Percentiles rank a stretch among this genome's conserved stretches.
Conservation (phyloP, 2,888 invertebrate species). For the Drosophila kokeensis region DNA sequence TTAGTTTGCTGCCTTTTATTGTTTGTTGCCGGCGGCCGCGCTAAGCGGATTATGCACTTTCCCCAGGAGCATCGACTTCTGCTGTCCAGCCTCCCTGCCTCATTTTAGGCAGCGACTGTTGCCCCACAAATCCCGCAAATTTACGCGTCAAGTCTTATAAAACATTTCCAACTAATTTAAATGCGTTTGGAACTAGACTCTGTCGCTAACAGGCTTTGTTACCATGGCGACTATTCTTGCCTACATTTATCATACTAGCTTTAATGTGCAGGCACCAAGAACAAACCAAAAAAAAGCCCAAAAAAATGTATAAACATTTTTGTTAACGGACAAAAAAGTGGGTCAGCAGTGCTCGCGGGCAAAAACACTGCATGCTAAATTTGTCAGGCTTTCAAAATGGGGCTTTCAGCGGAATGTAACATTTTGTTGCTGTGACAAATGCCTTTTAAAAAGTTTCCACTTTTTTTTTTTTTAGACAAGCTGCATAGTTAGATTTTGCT, state of each 20-base stretch:
- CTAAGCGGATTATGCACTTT: conserved; percentile 67
- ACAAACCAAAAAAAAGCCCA: background rate
- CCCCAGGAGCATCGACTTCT: background rate
- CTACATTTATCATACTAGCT: conserved; percentile 42
- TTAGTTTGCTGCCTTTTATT: conserved; percentile 20
- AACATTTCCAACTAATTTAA: conserved; percentile 52
- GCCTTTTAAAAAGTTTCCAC: background rate
- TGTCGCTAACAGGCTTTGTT: conserved; percentile 23
- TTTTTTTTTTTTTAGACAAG: background rate
- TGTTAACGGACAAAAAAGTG: conserved; percentile 17
- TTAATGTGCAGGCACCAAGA: conserved; percentile 1
- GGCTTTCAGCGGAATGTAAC: conserved; percentile 21
- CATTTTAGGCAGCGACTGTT: conserved; percentile 6
- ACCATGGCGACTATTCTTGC: conserved; percentile 3
- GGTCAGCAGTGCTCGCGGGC: conserved; percentile 29
- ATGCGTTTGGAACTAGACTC: conserved; percentile 16
- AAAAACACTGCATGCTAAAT: conserved; percentile 25
- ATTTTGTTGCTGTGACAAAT: conserved; percentile 32
- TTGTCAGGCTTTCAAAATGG: conserved; percentile 40
- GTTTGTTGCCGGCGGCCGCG: conserved; percentile 26
- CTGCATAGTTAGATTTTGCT: background rate
- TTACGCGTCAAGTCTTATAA: conserved; percentile 54
- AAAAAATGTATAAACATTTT: conserved; percentile 31
- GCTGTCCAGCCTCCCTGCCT: background rate
- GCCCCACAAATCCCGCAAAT: conserved; percentile 46